Evolutionary conservation across 2,797 vertebrate species (phyloP).

Genomic region (Propithecus deckenii): DNA sequence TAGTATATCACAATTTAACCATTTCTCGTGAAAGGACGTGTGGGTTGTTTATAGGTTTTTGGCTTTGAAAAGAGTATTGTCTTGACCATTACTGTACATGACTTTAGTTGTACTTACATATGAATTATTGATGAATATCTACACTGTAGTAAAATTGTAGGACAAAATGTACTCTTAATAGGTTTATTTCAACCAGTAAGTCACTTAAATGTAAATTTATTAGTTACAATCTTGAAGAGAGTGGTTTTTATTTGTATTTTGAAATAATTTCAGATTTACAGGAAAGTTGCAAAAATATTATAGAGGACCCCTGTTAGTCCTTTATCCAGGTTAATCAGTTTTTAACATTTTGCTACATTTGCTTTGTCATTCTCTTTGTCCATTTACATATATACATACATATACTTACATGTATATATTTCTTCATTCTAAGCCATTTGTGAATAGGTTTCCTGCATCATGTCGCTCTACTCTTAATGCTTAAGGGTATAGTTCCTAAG

Average conservation of each 20-base stretch:
- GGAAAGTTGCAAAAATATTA: constrained; percentile 3
- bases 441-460: neutral
- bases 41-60: neutral
- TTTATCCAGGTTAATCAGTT: neutral
- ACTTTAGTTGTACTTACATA: neutral
- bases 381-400: neutral
- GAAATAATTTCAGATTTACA: constrained; percentile 25
- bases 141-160: neutral
- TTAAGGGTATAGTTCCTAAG: neutral
- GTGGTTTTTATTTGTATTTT: neutral
- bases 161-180: neutral
- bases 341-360: neutral
- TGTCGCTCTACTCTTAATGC: neutral
- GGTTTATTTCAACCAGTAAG: neutral
- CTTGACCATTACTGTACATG: neutral
- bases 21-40: neutral
- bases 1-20: neutral
- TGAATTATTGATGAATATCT: neutral
- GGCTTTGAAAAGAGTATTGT: neutral
- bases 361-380: neutral
- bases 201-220: neutral
- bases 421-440: neutral
- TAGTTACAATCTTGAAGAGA: neutral
- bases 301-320: neutral
- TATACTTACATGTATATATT: neutral